phyloP scores from a whole-genome alignment of 2,888 invertebrate genomes.

The Cryptus viduatorius region DNA sequence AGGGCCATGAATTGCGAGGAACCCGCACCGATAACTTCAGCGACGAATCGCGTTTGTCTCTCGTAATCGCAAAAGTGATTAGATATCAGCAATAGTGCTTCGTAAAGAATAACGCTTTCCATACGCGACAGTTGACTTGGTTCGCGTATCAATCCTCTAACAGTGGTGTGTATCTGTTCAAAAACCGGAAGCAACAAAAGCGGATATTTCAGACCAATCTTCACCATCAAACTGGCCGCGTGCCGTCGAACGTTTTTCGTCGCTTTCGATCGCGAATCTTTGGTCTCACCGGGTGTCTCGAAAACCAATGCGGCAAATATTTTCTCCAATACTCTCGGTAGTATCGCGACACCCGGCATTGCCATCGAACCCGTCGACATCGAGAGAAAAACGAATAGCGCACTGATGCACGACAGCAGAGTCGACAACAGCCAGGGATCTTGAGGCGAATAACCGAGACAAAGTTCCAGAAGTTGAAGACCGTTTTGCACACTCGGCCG shows the following conservation, averaged over 20 bases:
- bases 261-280: conserved; percentile 89
- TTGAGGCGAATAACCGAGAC: conserved; percentile 90
- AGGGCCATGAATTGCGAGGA: conserved; percentile 89
- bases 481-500: conserved; percentile 92
- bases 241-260: conserved; percentile 95
- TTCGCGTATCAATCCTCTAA: conserved; percentile 90
- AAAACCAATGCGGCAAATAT: conserved; percentile 94
- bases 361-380: conserved; percentile 93
- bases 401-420: conserved; percentile 95
- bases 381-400: conserved; percentile 95
- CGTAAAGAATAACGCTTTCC: conserved; percentile 93
- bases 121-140: conserved; percentile 91
- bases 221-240: conserved; percentile 95
- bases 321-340: conserved; percentile 94
- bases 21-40: conserved; percentile 89
- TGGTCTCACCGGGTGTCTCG: conserved; percentile 89
- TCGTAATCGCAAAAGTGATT: conserved; percentile 96
- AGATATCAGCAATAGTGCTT: conserved; percentile 92
- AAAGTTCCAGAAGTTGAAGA: conserved; percentile 91
- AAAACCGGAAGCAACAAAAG: conserved; percentile 94
- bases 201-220: conserved; percentile 95
- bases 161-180: conserved; percentile 92
- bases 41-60: conserved; percentile 89
- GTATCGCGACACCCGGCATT: conserved; percentile 88
- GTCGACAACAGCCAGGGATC: conserved; percentile 94